Conservation (phyloP, 2,113 vertebrate genomes). For the Tympanuchus pallidicinctus region DNA sequence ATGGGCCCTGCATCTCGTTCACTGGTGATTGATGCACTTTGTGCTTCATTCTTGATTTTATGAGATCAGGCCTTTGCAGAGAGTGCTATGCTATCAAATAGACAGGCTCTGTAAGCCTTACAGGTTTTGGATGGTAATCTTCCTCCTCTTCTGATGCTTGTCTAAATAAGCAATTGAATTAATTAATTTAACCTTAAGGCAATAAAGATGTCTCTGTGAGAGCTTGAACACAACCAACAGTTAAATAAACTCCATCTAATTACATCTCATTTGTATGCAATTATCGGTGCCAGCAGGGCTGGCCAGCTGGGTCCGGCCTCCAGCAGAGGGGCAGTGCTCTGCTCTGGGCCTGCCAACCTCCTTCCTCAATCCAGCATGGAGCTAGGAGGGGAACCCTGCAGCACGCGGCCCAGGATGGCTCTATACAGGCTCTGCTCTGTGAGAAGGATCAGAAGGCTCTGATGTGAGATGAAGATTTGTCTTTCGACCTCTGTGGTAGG, state of each 20-base stretch:
- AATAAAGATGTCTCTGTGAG: not conserved
- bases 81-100: not conserved
- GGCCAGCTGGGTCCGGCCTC: not conserved
- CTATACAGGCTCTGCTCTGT: not conserved
- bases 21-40: not conserved
- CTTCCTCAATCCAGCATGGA: not conserved
- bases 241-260: not conserved
- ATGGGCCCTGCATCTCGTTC: not conserved
- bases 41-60: not conserved
- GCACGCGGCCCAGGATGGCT: not conserved
- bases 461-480: not conserved
- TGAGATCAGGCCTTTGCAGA: not conserved
- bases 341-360: not conserved
- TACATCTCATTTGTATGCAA: not conserved
- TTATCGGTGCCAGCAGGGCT: not conserved
- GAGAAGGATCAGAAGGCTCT: not conserved
- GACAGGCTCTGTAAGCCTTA: not conserved
- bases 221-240: not conserved
- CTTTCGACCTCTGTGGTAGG: not conserved
- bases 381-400: not conserved
- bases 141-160: not conserved
- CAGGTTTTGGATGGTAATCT: not conserved
- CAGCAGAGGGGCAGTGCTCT: not conserved
- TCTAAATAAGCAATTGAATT: not conserved
- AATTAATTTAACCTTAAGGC: constrained; percentile 3